phyloP scores from a whole-genome alignment of 2,113 vertebrate genomes.

The Pelvicachromis taeniatus region DNA sequence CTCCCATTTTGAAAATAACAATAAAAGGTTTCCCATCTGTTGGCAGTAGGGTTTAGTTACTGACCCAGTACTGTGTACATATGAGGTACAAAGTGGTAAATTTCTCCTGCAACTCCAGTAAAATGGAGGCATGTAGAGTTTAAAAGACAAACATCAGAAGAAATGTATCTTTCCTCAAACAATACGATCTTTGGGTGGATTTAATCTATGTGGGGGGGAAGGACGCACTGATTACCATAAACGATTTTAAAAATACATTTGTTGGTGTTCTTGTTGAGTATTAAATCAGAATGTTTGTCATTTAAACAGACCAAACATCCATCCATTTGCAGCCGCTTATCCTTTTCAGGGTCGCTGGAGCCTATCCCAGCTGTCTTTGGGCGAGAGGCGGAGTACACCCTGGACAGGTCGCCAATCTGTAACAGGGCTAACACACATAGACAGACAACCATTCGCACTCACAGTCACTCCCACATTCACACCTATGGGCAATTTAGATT shows the following conservation, averaged over 20 bases:
- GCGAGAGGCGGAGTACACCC: no score
- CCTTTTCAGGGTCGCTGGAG: no score
- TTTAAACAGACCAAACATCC: no score
- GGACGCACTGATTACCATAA: neutral
- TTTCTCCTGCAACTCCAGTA: neutral
- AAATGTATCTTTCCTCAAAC: neutral
- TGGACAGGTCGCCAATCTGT: no score
- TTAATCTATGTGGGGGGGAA: neutral
- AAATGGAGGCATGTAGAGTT: neutral
- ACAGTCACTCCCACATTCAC: no score
- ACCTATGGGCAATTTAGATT: no score
- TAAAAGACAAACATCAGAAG: neutral
- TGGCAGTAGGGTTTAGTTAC: accelerated
- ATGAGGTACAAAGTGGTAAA: neutral
- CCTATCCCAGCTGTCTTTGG: no score
- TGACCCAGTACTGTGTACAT: no score
- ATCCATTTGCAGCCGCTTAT: no score
- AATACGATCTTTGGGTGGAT: neutral
- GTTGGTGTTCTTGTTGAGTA: neutral
- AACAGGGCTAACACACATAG: no score
- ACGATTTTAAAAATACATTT: neutral
- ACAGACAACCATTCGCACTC: no score
- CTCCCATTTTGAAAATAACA: neutral
- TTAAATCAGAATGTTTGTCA: neutral
- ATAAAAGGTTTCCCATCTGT: neutral